Evolutionary conservation across 2,888 invertebrate species (phyloP).

Genomic region (Embidobia sp.): DNA sequence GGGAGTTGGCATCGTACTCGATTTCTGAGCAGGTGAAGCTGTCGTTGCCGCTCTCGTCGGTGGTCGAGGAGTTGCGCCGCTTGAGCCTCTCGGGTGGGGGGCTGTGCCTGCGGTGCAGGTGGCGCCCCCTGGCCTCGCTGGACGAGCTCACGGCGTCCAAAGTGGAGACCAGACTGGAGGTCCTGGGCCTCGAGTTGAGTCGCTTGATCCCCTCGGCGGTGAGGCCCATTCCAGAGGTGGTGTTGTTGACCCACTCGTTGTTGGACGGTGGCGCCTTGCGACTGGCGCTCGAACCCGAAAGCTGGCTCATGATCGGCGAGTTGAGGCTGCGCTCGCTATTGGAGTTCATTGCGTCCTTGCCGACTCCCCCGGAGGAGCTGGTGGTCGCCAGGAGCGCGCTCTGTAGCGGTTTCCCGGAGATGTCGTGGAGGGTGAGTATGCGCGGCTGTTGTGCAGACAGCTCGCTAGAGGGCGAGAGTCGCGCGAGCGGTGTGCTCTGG

Average conservation of each 20-base stretch:
- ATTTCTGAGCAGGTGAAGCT: constrained; percentile 99
- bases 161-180: constrained; percentile 93
- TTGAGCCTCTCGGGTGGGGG: constrained; percentile 87
- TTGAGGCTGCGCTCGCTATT: constrained; percentile 95
- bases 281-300: constrained; percentile 91
- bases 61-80: constrained; percentile 91
- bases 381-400: constrained; percentile 94
- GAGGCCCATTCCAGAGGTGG: constrained; percentile 89
- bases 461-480: constrained; percentile 95
- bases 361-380: constrained; percentile 93
- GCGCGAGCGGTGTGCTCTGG: constrained; percentile 94
- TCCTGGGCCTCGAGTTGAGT: constrained; percentile 92
- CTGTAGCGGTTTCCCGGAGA: constrained; percentile 95
- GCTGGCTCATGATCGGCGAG: constrained; percentile 95
- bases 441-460: constrained; percentile 94
- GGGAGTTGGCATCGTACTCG: constrained; percentile 95
- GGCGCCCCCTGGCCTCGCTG: constrained; percentile 89
- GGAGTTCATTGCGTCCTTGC: constrained; percentile 93
- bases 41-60: constrained; percentile 96
- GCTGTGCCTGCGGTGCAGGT: constrained; percentile 86
- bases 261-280: constrained; percentile 89
- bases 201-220: constrained; percentile 97
- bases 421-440: constrained; percentile 95
- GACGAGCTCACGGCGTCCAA: constrained; percentile 97
- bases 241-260: constrained; percentile 84